These are phyloP conservation scores for Poecile montanus DNA, from an alignment of 2,797 vertebrate species.

Conservation along the genomic window DNA sequence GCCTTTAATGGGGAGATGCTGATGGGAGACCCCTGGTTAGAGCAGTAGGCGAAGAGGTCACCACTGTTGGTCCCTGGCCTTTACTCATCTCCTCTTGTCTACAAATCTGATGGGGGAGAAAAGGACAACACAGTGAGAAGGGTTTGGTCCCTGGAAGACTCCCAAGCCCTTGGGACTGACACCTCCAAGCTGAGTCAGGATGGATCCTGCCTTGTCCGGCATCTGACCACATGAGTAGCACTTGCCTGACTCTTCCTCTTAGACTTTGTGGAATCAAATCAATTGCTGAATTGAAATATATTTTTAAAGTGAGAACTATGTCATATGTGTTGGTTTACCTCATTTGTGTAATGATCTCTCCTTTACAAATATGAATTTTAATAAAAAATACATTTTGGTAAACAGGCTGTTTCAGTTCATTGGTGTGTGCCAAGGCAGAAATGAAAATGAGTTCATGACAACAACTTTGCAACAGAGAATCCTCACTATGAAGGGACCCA, in stretches of 20 bases:
- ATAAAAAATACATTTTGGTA: conserved; percentile 68
- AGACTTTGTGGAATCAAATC: conserved; percentile 7
- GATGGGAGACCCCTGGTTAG: not conserved
- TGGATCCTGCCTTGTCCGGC: not conserved
- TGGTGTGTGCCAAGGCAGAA: not conserved
- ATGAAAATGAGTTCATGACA: not conserved
- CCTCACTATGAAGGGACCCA: not conserved
- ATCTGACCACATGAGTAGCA: not conserved
- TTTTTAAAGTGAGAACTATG: conserved; percentile 46
- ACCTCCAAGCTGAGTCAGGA: not conserved
- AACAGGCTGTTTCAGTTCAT: not conserved
- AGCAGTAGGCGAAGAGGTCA: not conserved
- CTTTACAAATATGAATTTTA: conserved; percentile 69
- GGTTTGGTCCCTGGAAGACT: not conserved
- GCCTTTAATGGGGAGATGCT: not conserved
- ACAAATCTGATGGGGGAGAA: not conserved
- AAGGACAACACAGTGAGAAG: not conserved
- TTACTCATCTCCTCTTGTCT: not conserved
- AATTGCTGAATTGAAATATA: conserved; percentile 22
- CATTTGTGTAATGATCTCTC: conserved; percentile 53
- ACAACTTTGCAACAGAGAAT: not conserved
- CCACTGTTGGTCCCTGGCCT: not conserved
- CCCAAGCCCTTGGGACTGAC: not conserved
- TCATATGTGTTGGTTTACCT: conserved; percentile 56
- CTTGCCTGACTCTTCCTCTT: not conserved